Evolutionary conservation across 2,113 vertebrate genomes (phyloP).

Genomic region (Shinisaurus crocodilurus): DNA sequence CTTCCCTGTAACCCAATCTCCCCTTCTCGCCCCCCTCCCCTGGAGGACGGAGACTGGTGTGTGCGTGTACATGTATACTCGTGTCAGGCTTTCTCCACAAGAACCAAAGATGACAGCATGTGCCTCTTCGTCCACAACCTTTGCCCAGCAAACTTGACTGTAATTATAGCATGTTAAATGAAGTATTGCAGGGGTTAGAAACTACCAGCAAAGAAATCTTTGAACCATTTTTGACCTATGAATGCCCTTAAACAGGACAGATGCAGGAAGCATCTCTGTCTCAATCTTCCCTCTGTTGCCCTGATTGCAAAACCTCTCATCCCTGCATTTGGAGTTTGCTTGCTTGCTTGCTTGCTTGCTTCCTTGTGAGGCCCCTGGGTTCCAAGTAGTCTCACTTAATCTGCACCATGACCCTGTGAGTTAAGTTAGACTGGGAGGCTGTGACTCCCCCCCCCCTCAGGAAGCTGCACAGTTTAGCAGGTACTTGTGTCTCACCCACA

Average conservation of each 20-base stretch:
- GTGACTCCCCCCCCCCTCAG: background rate
- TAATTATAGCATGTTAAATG: background rate
- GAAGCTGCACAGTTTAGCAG: background rate
- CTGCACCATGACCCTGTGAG: background rate
- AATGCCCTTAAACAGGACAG: background rate
- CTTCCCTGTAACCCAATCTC: too few species aligned
- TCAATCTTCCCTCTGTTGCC: background rate
- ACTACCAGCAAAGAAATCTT: background rate
- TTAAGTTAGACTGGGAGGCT: background rate
- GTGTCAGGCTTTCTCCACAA: too few species aligned
- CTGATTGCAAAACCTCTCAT: background rate
- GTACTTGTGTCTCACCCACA: background rate
- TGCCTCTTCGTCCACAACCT: background rate
- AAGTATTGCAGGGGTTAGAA: background rate
- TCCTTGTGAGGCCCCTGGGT: background rate
- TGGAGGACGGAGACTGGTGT: too few species aligned
- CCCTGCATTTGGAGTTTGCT: background rate
- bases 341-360: background rate
- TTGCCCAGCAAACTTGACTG: background rate
- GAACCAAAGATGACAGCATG: background rate
- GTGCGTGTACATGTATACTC: too few species aligned
- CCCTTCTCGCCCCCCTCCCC: too few species aligned
- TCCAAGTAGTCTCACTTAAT: background rate
- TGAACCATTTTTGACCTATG: background rate
- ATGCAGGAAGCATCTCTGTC: conserved; percentile 13